Conservation (phyloP, 2,888 invertebrate genomes). For the Brassicogethes aeneus region DNA sequence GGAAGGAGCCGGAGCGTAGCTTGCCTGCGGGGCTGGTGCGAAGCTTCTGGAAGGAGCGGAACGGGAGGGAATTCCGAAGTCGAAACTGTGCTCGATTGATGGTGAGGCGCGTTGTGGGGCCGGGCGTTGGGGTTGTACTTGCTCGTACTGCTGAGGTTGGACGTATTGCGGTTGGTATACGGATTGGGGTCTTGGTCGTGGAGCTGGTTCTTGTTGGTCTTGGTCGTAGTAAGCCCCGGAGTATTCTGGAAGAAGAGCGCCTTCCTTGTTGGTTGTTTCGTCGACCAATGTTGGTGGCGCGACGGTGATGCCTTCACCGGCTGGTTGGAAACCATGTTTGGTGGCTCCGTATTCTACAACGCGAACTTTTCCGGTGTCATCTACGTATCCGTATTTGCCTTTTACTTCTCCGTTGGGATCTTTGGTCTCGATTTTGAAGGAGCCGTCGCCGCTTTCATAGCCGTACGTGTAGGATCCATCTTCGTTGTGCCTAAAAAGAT, state of each 20-base stretch:
- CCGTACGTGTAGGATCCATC: conserved; percentile 88
- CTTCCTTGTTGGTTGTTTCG: conserved; percentile 43
- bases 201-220: conserved; percentile 22
- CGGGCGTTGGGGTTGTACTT: conserved; percentile 21
- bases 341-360: conserved; percentile 85
- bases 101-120: conserved; percentile 15
- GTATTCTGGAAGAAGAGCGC: conserved; percentile 37
- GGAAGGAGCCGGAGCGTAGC: conserved; percentile 24
- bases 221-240: conserved; percentile 35
- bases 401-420: conserved; percentile 72
- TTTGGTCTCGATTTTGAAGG: conserved; percentile 86
- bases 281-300: conserved; percentile 54
- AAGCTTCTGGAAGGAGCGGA: conserved; percentile 28
- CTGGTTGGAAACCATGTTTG: conserved; percentile 78
- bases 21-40: conserved; percentile 24
- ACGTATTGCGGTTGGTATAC: conserved; percentile 20
- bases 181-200: conserved; percentile 29
- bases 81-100: conserved; percentile 28
- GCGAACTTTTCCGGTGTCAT: conserved; percentile 70
- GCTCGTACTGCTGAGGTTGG: conserved; percentile 22
- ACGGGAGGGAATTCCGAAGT: conserved; percentile 31
- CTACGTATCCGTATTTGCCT: conserved; percentile 86
- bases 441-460: conserved; percentile 80
- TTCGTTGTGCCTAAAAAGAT: conserved; percentile 68
- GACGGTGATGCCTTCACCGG: conserved; percentile 76